Evolutionary conservation across 2,888 invertebrate species (phyloP), one percentile per base, ranked within the genome.

Genomic region (Cylindroiulus punctatus): DNA sequence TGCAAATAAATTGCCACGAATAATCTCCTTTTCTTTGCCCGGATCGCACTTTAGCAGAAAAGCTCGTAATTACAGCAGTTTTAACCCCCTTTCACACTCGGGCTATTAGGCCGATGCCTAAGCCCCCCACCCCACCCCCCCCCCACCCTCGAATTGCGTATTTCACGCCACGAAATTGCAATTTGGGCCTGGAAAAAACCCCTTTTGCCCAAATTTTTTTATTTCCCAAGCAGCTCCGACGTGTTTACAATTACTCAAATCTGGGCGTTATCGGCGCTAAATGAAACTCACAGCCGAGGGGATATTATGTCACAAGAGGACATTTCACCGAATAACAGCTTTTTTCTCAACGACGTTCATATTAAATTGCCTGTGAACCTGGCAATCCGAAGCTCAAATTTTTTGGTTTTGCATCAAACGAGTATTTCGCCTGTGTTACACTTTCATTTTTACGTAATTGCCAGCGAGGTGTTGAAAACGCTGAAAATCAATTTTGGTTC

Each of bases 231-330:
- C 22, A 65, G 65, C n/a, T 65, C 22, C 22, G n/a, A 65, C 65
- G 65, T 65, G 65, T 65, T 65, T 65, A 65, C 65, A 65, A 65
- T 65, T 65, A 65, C 65, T 65, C 65, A 65, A 65, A 65, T 65
- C 22, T n/a, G 8, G 52, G 22, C 22, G 65, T 65, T 65, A 65
- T 65, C 26, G 65, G 65, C 8, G 65, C 22, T 65, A 65, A 65
- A 65, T 65, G 65, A 65, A 65, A 65, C n/a, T 65, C 22, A 8
- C 22, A n/a, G 5, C 2, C 10, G 65, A 22, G 36, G 36, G 36
- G 36, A 36, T 36, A 36, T 36, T 36, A 36, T 36, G 36, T 36
- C 36, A 36, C 36, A 4, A 36, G 36, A 36, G n/a, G 65, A 65
- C 3, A 44, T 44, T 44, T 44, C 44, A 10, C 17, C 44, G 17